Base-by-base conservation (phyloP, 2,113 vertebrate species). In the Pleuronectes platessa region DNA sequence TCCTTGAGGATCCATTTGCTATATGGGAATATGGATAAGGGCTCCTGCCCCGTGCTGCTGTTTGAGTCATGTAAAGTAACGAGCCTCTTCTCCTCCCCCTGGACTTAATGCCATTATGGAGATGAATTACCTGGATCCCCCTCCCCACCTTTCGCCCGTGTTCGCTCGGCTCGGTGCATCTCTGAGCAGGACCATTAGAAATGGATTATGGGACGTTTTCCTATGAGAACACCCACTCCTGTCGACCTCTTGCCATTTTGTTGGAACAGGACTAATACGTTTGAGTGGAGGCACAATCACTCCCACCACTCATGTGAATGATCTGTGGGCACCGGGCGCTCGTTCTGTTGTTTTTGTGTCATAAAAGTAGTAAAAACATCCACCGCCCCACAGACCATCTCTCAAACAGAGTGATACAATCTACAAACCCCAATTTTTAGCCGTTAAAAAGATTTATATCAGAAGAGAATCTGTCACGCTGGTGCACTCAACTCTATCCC, bases 91-190 rank as follows among this genome's bases (percentile, higher is more conserved):
- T 59, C 59, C 74, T 93, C 92, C 88, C 90, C 15, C 26, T 5
- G 35, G 88, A 89, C 61, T 79, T 56, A 71, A 91, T 87, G 75
- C 84, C 86, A 92, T 92, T 90, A 92, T 84, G 66, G 83, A 91
- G 86, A 91, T 89, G 84, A 73, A 88, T 87, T 86, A 86, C 81
- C 84, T 86, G 82, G 47, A 79, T 64, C 78, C 55, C 51, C 58
- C 73, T 79, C 71, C 69, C 67, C 60, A 63, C 74, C 75, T 59
- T 73, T 84, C 26, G 2, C 66, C 82, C 47, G 31, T 66, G 21
- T 86, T 72, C 61, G 62, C 85, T 89, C 69, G 35, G 76, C 85
- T 65, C 74, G 84, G 81, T 86, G 85, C 68, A 78, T 89, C 49
- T 65, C 79, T 63, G 65, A 89, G 80, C 76, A 75, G 79, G 76